Evolutionary conservation across 2,888 invertebrate genomes (phyloP).

Genomic region (Cataglyphis albicans): DNA sequence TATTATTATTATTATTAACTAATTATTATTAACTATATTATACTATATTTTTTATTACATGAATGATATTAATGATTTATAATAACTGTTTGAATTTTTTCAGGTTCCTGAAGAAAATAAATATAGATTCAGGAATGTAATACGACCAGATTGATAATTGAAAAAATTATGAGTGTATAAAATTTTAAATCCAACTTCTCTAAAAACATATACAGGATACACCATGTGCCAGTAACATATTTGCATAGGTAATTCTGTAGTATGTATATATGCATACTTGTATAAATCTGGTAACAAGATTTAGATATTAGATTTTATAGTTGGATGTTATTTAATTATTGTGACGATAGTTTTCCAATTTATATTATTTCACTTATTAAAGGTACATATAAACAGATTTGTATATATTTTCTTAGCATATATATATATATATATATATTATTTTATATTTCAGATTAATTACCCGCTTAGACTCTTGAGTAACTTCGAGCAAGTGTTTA

Average conservation of each 20-base stretch:
- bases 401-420: conserved; percentile 21
- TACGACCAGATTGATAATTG: conserved; percentile 57
- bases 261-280: neutral
- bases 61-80: neutral
- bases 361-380: neutral
- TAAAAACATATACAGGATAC: conserved; percentile 8
- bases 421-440: neutral
- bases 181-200: conserved; percentile 19
- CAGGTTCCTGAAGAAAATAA: conserved; percentile 60
- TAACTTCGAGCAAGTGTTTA: conserved; percentile 59
- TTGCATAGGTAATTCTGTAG: conserved; percentile 37
- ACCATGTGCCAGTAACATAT: conserved; percentile 20
- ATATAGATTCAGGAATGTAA: conserved; percentile 63
- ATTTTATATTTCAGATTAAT: conserved; percentile 68
- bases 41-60: conserved; percentile 2
- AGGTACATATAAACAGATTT: neutral
- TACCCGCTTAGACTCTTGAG: conserved; percentile 58
- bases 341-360: conserved; percentile 8
- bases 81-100: conserved; percentile 41
- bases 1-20: neutral
- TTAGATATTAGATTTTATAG: neutral
- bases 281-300: neutral
- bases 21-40: neutral
- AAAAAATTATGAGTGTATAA: conserved; percentile 47
- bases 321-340: conserved; percentile 13